These are phyloP conservation scores for Pangasius mekongensis DNA, from an alignment of 2,797 vertebrate genomes.

Conservation along the genomic window DNA sequence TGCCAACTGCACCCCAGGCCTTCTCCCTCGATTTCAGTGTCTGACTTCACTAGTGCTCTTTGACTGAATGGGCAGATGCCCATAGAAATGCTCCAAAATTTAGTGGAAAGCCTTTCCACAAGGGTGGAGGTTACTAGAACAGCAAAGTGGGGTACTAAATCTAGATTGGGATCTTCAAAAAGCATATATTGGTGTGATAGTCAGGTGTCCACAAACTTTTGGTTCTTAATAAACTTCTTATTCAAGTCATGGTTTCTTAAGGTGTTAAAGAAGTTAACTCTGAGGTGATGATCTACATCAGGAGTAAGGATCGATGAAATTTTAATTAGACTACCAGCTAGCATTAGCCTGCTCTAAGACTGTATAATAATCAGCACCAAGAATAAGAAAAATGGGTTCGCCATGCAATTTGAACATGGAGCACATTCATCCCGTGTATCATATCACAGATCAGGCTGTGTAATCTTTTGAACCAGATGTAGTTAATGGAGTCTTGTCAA, in stretches of 20 bases:
- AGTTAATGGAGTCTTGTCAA: not conserved
- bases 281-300: not conserved
- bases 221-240: not conserved
- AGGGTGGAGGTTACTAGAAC: too few relatives aligned
- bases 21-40: too few relatives aligned
- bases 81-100: not conserved
- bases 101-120: not conserved
- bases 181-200: too few relatives aligned
- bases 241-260: not conserved
- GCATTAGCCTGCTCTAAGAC: not conserved
- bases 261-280: not conserved
- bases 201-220: not conserved
- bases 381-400: not conserved
- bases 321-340: not conserved
- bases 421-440: not conserved
- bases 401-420: not conserved
- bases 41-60: too few relatives aligned
- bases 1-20: too few relatives aligned
- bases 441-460: not conserved
- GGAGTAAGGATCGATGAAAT: not conserved
- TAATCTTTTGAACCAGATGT: not conserved
- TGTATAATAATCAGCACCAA: not conserved
- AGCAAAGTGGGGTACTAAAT: too few relatives aligned
- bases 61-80: not conserved
- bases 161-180: too few relatives aligned